Evolutionary conservation across 2,113 vertebrate species (phyloP), one percentile per base, ranked within the genome.

Genomic region (Strix aluco): DNA sequence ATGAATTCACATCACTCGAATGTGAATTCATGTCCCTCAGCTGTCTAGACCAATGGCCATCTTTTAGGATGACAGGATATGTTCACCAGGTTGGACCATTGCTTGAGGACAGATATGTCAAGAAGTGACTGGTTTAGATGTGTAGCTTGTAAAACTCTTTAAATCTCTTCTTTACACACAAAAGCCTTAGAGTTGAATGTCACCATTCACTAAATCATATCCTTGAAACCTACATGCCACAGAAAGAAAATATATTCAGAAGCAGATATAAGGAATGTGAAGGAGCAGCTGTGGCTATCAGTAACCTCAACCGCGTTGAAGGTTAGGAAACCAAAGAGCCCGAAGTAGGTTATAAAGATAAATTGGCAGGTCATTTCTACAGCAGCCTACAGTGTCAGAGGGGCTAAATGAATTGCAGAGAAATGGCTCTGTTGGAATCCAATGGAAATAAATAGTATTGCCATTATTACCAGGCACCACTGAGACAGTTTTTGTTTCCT

Each of bases 51-150:
- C 70, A 73, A 70, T 72, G 73, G 34, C 27, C 69, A 47, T 86
- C 67, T 90, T 13, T 72, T 71, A 69, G 34, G n/a, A 54, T 34
- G 34, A 57, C 65, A 92, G 44, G n/a, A 59, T 38, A 63, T 1
- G 1, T 63, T 91, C 77, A 72, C 72, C 81, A 72, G 73, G 58
- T n/a, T 91, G 73, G 92, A 62, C 61, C 26, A 17, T 70, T 89
- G 49, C 86, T 95, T 66, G 66, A 85, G 65, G 93, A 86, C 42
- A 90, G 40, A 83, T n/a, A 67, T 44, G 78, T 75, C 72, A 96
- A 81, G 75, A 81, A 86, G 25, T 55, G 54, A 18, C 59, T 93
- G 54, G 47, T 87, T 91, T 65, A 82, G 42, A 72, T 62, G 18
- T 18, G 29, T 52, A 83, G 49, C 26, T 38, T 86, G 66, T 32